phyloP scores from a whole-genome alignment of 2,113 vertebrate genomes.

The Pterocles burchelli region DNA sequence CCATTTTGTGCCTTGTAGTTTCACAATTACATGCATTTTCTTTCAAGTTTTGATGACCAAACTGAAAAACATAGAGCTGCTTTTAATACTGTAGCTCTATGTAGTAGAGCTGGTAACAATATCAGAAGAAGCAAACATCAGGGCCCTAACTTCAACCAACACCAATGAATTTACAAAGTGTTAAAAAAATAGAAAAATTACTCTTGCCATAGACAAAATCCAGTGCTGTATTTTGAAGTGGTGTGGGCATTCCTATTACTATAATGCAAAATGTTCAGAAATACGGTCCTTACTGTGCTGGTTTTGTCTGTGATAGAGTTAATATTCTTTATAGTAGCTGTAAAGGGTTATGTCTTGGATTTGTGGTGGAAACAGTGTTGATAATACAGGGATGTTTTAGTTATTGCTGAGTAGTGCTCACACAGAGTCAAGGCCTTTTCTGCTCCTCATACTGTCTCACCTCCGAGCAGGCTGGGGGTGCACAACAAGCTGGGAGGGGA shows the following conservation, averaged over 20 bases:
- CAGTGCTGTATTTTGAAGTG: neutral
- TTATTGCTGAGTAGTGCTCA: no score
- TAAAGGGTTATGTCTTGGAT: neutral
- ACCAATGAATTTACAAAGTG: neutral
- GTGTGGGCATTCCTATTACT: neutral
- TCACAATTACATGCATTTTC: neutral
- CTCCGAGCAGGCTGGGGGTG: fast-evolving
- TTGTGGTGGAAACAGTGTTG: neutral
- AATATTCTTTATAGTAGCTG: neutral
- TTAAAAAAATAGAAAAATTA: neutral
- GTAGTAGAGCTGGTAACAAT: neutral
- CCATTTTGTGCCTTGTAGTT: neutral
- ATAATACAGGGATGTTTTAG: neutral
- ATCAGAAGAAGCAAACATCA: neutral
- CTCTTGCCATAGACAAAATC: neutral
- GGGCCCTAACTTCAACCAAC: neutral
- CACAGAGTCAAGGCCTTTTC: neutral
- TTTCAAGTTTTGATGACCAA: neutral
- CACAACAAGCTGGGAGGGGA: neutral
- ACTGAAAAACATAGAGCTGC: neutral
- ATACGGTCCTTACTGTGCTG: neutral
- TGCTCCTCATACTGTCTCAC: fast-evolving
- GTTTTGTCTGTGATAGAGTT: neutral
- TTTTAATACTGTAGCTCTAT: neutral
- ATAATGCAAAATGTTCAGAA: neutral